phyloP scores from a whole-genome alignment of 1,140 invertebrate genomes.

The Caenorhabditis tropicalis region DNA sequence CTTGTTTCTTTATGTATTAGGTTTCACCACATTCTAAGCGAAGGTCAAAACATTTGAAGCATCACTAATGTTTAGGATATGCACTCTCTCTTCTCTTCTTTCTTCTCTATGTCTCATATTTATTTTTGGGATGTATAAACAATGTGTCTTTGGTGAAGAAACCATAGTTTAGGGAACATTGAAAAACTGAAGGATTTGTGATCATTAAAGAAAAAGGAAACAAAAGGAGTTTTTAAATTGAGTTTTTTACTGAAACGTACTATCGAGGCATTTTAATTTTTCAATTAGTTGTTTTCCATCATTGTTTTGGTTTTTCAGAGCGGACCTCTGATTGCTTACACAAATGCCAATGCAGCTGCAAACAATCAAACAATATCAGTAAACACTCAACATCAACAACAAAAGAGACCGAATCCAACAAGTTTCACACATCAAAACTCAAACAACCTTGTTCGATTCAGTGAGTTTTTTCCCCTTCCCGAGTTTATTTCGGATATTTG shows the following conservation, averaged over 20 bases:
- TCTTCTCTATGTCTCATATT: background rate
- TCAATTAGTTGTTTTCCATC: background rate
- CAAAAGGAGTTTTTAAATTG: background rate
- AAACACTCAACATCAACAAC: background rate
- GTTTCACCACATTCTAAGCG: background rate
- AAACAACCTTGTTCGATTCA: background rate
- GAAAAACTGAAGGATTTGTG: background rate
- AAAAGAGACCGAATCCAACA: background rate
- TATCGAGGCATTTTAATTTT: background rate
- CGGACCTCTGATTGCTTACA: slow-evolving; percentile 11
- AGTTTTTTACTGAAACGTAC: too few relatives aligned
- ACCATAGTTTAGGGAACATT: background rate
- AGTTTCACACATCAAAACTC: slow-evolving; percentile 3
- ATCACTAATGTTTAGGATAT: background rate
- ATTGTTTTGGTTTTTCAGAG: background rate
- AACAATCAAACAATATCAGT: background rate
- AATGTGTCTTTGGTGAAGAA: background rate
- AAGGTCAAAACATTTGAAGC: background rate
- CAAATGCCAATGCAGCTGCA: background rate
- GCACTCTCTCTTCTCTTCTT: background rate
- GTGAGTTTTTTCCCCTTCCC: background rate
- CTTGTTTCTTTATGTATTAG: background rate
- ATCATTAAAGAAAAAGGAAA: background rate
- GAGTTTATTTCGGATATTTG: background rate
- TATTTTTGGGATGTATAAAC: slow-evolving; percentile 39